These are phyloP conservation scores for Peribatodes rhomboidaria DNA, from an alignment of 2,888 invertebrate genomes.

Conservation along the genomic window DNA sequence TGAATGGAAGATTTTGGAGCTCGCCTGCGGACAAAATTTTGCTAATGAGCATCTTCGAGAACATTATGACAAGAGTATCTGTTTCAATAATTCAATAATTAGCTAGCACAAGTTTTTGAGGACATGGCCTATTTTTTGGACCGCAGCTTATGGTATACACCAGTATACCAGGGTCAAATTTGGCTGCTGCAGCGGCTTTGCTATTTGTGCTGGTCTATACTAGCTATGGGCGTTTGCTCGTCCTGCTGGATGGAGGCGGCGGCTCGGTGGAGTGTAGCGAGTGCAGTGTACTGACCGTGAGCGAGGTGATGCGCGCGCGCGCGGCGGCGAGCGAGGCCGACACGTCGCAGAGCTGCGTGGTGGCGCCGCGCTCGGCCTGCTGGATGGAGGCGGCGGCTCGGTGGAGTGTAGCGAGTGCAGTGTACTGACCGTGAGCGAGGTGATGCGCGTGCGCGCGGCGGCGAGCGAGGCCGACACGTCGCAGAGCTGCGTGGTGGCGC, in stretches of 20 bases:
- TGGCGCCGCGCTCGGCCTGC: slow-evolving; percentile 56
- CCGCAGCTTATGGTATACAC: no score
- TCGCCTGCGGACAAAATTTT: slow-evolving; percentile 79
- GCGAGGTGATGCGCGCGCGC: slow-evolving; percentile 68
- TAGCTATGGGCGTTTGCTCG: not conserved
- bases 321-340: slow-evolving; percentile 67
- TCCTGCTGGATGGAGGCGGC: no score
- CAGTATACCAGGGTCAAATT: no score
- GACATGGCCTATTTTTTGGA: no score
- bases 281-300: slow-evolving; percentile 62
- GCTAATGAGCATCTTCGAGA: not conserved
- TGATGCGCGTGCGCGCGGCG: slow-evolving; percentile 67
- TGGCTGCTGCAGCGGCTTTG: no score
- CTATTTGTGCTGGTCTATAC: no score
- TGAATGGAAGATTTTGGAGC: slow-evolving; percentile 89
- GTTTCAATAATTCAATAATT: no score
- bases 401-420: no score
- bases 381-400: no score
- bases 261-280: no score
- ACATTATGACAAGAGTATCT: no score
- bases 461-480: slow-evolving; percentile 67
- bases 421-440: slow-evolving; percentile 71
- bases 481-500: slow-evolving; percentile 66
- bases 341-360: slow-evolving; percentile 67
- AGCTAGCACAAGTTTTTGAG: no score